A percentile compares a stretch with the other conserved stretches of the same genome.
Conservation (phyloP, 2,113 vertebrate species). For the Alectura lathami region DNA sequence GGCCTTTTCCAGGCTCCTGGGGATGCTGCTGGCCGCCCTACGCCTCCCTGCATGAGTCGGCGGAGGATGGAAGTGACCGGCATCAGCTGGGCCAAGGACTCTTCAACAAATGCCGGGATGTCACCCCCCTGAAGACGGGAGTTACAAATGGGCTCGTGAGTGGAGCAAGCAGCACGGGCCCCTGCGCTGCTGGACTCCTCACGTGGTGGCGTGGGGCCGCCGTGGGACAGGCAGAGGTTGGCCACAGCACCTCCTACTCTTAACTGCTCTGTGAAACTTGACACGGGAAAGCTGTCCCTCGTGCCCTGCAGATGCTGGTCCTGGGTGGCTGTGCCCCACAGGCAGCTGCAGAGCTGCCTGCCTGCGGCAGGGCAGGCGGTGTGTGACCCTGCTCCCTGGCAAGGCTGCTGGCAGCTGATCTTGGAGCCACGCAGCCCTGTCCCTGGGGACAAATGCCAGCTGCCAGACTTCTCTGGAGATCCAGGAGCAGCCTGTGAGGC, state of each 20-base stretch:
- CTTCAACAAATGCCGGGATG: neutral
- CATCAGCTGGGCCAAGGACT: neutral
- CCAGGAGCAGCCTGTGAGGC: neutral
- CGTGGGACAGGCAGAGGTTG: rapidly evolving
- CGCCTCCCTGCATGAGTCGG: neutral
- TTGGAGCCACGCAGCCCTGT: neutral
- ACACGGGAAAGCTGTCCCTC: neutral
- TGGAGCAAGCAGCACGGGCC: neutral
- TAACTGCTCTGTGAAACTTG: neutral
- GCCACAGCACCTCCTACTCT: neutral
- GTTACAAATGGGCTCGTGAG: neutral
- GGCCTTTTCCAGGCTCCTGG: slow-evolving; percentile 59
- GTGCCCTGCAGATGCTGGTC: neutral
- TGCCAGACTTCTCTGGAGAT: neutral
- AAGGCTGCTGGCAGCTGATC: neutral
- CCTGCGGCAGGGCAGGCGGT: rapidly evolving
- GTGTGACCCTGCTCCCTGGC: neutral
- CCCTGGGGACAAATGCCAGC: slow-evolving; percentile 21
- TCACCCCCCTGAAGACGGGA: neutral
- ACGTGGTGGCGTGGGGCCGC: neutral
- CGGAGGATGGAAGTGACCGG: neutral
- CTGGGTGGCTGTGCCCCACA: rapidly evolving
- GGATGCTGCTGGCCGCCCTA: neutral
- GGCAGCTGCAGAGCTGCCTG: rapidly evolving
- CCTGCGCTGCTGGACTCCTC: neutral